Percentiles rank a stretch among this genome's conserved stretches.
Conservation (phyloP, 2,113 vertebrate species). For the Stomatorhinus ivindoensis region DNA sequence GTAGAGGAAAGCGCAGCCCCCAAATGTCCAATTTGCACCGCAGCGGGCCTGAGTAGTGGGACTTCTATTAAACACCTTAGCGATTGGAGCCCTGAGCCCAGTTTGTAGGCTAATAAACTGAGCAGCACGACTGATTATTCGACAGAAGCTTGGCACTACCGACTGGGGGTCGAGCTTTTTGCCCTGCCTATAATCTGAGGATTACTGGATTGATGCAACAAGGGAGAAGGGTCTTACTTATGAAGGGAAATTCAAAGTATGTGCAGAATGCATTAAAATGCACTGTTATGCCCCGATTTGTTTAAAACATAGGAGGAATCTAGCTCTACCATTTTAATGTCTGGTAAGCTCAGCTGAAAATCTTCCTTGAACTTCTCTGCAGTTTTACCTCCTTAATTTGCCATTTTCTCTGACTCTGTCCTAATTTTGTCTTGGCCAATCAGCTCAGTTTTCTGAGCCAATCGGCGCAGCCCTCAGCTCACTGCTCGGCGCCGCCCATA, state of each 20-base stretch:
- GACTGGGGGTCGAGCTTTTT: background rate
- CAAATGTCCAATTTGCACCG: background rate
- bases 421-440: background rate
- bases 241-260: background rate
- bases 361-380: background rate
- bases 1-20: background rate
- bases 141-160: background rate
- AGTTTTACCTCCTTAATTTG: background rate
- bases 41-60: background rate
- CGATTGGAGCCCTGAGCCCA: slow-evolving; percentile 13
- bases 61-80: slow-evolving; percentile 23
- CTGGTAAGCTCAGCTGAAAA: background rate
- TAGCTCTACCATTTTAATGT: background rate
- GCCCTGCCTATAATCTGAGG: background rate
- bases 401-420: background rate
- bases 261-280: background rate
- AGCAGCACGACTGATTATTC: slow-evolving; percentile 19
- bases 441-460: background rate
- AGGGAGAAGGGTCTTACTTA: background rate
- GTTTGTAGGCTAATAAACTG: slow-evolving; percentile 22
- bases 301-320: background rate
- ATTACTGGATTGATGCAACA: slow-evolving; percentile 2
- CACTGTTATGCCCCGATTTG: background rate
- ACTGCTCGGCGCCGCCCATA: background rate
- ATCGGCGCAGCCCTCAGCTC: background rate